A percentile compares a stretch with the other conserved stretches of the same genome.
phyloP scores from a whole-genome alignment of 2,888 invertebrate species.

The Megastigmus dorsalis region DNA sequence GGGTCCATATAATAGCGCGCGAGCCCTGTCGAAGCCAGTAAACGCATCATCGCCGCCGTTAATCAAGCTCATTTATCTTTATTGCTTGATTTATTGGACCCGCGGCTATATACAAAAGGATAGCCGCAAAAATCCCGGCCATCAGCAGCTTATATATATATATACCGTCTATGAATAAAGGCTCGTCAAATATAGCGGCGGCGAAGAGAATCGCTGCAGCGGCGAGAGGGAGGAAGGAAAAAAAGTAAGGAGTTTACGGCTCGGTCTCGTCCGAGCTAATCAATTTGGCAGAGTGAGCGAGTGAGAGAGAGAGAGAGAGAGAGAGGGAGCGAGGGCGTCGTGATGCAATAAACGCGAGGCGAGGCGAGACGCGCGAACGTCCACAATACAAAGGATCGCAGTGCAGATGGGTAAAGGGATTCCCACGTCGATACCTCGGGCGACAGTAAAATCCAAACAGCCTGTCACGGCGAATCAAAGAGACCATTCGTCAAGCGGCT shows the following conservation, averaged over 20 bases:
- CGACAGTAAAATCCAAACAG: constrained; percentile 53
- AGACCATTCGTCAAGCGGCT: constrained; percentile 53
- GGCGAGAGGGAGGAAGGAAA: not conserved
- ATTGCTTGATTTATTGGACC: constrained; percentile 37
- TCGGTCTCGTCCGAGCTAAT: constrained; percentile 45
- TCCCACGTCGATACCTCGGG: constrained; percentile 52
- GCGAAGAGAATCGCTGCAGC: too few species aligned
- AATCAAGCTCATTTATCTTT: constrained; percentile 36
- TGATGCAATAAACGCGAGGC: too few species aligned
- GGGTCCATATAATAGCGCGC: not conserved
- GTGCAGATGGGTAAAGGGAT: too few species aligned
- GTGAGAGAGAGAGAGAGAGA: constrained; percentile 1
- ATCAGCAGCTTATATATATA: not conserved
- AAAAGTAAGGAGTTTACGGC: constrained; percentile 25
- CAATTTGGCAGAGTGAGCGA: constrained; percentile 43
- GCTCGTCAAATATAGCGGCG: not conserved
- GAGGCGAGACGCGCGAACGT: not conserved
- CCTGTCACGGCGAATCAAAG: constrained; percentile 48
- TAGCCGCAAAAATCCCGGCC: not conserved
- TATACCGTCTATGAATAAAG: constrained; percentile 40
- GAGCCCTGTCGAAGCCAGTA: too few species aligned
- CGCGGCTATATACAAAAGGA: constrained; percentile 18
- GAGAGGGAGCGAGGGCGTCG: too few species aligned
- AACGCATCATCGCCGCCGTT: constrained; percentile 12
- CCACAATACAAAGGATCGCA: too few species aligned